Percentiles rank a stretch among this genome's conserved stretches.
Conservation (phyloP, 2,797 vertebrate genomes). For the Remorina albescens region DNA sequence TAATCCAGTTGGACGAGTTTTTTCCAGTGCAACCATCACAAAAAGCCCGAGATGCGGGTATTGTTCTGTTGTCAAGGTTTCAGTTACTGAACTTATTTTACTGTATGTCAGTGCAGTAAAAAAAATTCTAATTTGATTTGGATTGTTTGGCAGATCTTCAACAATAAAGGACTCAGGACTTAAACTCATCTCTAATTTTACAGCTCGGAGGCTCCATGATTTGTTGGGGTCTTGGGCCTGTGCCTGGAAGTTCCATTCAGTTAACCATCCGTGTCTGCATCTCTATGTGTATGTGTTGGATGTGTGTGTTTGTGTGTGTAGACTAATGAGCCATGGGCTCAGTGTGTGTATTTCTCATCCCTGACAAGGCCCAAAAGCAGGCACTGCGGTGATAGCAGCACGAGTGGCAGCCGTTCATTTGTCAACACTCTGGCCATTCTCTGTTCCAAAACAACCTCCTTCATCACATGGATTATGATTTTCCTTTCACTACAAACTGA, state of each 20-base stretch:
- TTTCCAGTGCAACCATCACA: no score
- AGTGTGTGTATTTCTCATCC: slow-evolving; percentile 54
- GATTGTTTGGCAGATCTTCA: neutral
- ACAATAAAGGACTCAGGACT: neutral
- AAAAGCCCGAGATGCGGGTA: no score
- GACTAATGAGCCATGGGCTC: slow-evolving; percentile 57
- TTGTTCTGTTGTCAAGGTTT: no score
- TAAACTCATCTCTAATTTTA: neutral
- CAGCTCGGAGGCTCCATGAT: no score
- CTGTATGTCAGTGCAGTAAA: no score
- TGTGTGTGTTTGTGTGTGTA: neutral
- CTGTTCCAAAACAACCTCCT: slow-evolving; percentile 61
- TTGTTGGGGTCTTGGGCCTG: no score
- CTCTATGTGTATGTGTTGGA: neutral
- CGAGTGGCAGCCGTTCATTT: slow-evolving; percentile 37
- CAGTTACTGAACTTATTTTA: no score
- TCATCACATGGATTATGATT: slow-evolving; percentile 64
- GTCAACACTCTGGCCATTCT: slow-evolving; percentile 51
- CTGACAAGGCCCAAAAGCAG: slow-evolving; percentile 56
- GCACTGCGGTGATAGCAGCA: neutral
- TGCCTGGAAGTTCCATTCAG: no score
- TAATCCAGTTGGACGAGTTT: no score
- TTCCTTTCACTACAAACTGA: slow-evolving; percentile 40
- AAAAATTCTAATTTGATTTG: no score
- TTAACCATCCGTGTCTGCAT: neutral